phyloP scores from a whole-genome alignment of 2,797 vertebrate genomes.

The Enteromius radiatus region DNA sequence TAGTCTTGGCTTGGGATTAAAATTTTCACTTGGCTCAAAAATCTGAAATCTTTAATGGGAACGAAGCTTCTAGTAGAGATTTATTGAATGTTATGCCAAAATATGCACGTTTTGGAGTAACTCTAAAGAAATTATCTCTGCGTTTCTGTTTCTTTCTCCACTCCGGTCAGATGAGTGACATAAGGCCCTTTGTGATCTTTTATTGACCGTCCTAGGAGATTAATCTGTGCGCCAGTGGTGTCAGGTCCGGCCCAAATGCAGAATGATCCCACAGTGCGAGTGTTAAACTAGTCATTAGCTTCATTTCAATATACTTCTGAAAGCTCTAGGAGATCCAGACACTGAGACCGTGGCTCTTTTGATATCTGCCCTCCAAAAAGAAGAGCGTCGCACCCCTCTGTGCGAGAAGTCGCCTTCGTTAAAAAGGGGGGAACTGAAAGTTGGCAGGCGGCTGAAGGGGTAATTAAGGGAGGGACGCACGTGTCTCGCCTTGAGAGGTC shows the following conservation, averaged over 20 bases:
- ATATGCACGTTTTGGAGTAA: neutral
- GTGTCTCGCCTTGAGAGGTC: constrained; percentile 69
- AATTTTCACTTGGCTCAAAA: constrained; percentile 15
- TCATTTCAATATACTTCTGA: constrained; percentile 70
- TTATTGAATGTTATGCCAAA: neutral
- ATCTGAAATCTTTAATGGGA: neutral
- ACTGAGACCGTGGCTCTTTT: constrained; percentile 50
- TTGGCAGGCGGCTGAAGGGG: constrained; percentile 60
- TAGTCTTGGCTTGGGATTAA: neutral
- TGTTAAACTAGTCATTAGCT: constrained; percentile 74
- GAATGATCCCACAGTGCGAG: constrained; percentile 42
- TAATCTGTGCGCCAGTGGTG: constrained; percentile 23
- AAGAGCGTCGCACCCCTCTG: constrained; percentile 52
- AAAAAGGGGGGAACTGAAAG: constrained; percentile 61
- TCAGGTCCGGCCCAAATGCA: neutral
- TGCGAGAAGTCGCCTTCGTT: constrained; percentile 45
- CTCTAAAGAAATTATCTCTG: neutral
- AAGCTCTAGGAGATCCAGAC: constrained; percentile 70
- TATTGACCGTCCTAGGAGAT: constrained; percentile 38
- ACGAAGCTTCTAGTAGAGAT: neutral
- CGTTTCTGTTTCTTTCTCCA: neutral
- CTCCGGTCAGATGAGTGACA: constrained; percentile 63
- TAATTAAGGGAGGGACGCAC: constrained; percentile 74
- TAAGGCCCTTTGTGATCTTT: constrained; percentile 67
- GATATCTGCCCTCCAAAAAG: constrained; percentile 35